Evolutionary conservation across 53 echinoderm and acorn worm genomes (phyloP).

Genomic region (Hippasteria phrygiana): DNA sequence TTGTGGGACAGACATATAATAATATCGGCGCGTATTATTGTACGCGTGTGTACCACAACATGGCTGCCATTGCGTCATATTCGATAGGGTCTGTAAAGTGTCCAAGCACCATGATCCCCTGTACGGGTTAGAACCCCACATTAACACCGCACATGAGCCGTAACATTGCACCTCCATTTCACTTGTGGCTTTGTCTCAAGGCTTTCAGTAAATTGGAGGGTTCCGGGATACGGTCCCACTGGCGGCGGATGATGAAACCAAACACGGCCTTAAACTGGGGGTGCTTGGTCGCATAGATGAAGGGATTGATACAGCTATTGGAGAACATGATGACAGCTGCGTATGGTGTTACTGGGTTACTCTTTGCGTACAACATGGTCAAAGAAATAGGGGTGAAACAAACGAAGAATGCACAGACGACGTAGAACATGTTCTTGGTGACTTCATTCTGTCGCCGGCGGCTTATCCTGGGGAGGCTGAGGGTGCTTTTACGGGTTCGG

Average conservation of each 20-base stretch:
- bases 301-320: conserved; percentile 17
- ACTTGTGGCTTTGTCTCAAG: background rate
- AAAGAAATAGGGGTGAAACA: background rate
- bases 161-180: no score
- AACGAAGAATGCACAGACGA: background rate
- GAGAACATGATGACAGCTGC: background rate
- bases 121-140: no score
- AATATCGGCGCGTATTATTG: no score
- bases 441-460: conserved; percentile 64
- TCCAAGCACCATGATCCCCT: no score
- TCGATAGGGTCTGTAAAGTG: no score
- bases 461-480: background rate
- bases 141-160: no score
- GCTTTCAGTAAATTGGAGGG: background rate
- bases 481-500: background rate
- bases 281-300: background rate
- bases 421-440: background rate
- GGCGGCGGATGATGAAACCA: conserved; percentile 1
- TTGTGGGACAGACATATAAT: no score
- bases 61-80: no score
- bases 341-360: background rate
- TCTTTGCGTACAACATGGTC: background rate
- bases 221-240: background rate
- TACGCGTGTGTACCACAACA: no score
- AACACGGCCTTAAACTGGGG: background rate